Evolutionary conservation across 2,113 vertebrate genomes (phyloP).

Genomic region (Macrotus californicus): DNA sequence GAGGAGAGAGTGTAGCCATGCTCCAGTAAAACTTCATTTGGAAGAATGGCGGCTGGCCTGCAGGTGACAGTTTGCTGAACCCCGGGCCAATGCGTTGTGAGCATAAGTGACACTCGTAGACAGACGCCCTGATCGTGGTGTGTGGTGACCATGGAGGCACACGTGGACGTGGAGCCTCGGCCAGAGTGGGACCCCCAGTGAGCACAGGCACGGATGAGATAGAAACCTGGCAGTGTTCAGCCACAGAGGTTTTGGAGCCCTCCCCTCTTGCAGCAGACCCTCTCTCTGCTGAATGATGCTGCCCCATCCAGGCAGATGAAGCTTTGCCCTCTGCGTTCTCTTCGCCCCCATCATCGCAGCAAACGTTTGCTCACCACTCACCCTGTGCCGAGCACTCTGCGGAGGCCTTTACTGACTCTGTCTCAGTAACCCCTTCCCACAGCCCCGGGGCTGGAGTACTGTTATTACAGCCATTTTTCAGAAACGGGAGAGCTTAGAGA

Average conservation of each 20-base stretch:
- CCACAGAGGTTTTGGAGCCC: neutral
- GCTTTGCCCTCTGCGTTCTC: neutral
- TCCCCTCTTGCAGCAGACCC: neutral
- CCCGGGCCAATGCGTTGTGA: neutral
- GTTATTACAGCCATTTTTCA: neutral
- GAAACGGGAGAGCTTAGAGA: neutral
- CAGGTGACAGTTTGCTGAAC: neutral
- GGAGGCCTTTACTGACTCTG: neutral
- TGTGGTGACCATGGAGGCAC: neutral
- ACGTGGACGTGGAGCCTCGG: neutral
- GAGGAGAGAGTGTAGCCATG: fast-evolving
- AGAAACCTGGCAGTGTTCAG: neutral
- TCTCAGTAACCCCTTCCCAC: neutral
- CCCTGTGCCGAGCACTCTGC: neutral
- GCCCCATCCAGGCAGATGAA: neutral
- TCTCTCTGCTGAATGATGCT: neutral
- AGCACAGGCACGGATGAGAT: neutral
- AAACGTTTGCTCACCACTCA: neutral
- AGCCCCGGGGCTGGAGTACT: fast-evolving
- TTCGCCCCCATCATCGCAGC: neutral
- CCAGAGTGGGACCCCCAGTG: neutral
- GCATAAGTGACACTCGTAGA: neutral
- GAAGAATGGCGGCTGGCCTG: neutral
- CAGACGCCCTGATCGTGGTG: neutral
- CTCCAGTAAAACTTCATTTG: too few relatives aligned